Conservation (phyloP, 2,797 vertebrate species). For the Ctenochaetus hawaiiensis region DNA sequence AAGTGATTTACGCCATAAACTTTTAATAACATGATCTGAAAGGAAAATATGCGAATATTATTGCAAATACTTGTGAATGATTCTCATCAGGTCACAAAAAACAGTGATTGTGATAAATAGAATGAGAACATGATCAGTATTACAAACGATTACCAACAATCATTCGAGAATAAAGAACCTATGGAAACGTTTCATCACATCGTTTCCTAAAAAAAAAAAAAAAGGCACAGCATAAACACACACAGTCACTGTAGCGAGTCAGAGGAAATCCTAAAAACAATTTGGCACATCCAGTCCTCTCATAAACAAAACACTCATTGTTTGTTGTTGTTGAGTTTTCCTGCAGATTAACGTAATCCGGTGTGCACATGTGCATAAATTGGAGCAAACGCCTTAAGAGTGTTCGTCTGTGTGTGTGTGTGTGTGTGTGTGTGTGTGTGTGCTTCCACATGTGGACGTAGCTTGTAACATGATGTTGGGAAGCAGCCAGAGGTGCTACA, state of each 20-base stretch:
- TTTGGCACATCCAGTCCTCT: slow-evolving; percentile 80
- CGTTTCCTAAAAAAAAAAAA: slow-evolving; percentile 46
- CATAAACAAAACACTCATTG: slow-evolving; percentile 84
- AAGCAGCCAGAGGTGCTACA: slow-evolving; percentile 63
- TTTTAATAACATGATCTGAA: slow-evolving; percentile 18
- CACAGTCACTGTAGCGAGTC: slow-evolving; percentile 58
- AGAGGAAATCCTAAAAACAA: slow-evolving; percentile 84
- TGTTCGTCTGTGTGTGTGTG: slow-evolving; percentile 48
- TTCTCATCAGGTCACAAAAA: slow-evolving; percentile 44
- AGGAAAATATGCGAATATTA: slow-evolving; percentile 43
- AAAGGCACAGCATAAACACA: slow-evolving; percentile 62
- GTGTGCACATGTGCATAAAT: slow-evolving; percentile 68
- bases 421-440: background rate
- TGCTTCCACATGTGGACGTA: slow-evolving; percentile 53
- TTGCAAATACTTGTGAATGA: slow-evolving; percentile 51
- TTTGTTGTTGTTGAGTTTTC: slow-evolving; percentile 85
- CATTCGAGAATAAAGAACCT: slow-evolving; percentile 35
- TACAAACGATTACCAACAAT: slow-evolving; percentile 39
- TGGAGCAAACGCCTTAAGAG: slow-evolving; percentile 57
- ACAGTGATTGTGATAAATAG: slow-evolving; percentile 40
- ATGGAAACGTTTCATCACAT: slow-evolving; percentile 55
- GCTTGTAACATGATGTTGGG: slow-evolving; percentile 61
- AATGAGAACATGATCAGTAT: slow-evolving; percentile 34
- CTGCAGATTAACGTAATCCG: slow-evolving; percentile 82
- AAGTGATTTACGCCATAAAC: slow-evolving; percentile 11